Base-by-base conservation (phyloP, 1,140 invertebrate species). In the Ganaspis sp. region DNA sequence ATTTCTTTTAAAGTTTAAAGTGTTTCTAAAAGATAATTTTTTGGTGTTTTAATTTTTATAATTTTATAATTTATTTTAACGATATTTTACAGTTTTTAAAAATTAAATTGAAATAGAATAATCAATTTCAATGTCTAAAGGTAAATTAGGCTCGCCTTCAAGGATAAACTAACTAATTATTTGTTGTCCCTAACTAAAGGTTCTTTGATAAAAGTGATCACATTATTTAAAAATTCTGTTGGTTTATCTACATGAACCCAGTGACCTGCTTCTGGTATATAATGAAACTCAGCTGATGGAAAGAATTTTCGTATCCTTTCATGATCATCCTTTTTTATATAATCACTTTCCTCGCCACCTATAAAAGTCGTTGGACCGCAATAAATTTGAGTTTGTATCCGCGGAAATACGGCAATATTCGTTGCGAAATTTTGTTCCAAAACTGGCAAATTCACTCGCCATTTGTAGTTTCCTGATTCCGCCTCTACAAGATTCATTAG, bases 171-270 rank as follows among this genome's bases (percentile, higher is more conserved):
- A 58, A 12, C 15, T 64, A 34, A n/a, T 26, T 58, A 26, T 58
- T 58, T 5, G 19, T 58, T 6, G 19, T 58, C 19, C 23, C 19
- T 21, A 54, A 54, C 1, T 15, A 0, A 29, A 11, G 37, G 15
- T n/a, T 84, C 37, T 69, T 90, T 89, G 49, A 91, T 77, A 72
- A 91, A 91, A 26, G 37, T 72, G 1, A 84, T 85, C 3, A 93
- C 91, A 80, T 92, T 81, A 78, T 93, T 91, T 9, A 98, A 85
- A 89, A 99, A 98, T 84, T 96, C 94, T 1, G 92, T 85, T 1
- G 98, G 96, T 87, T 98, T 96, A 79, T 99, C 97, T 71, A 96
- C 94, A 86, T 99, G 98, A 9, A 98, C 94, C 96, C 97, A 97
- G 89, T 99, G 98, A 6, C 97, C 96, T 19, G 97, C 96, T 75